These are phyloP conservation scores for Dasypogon diadema DNA, from an alignment of 2,888 invertebrate genomes.

Conservation along the genomic window DNA sequence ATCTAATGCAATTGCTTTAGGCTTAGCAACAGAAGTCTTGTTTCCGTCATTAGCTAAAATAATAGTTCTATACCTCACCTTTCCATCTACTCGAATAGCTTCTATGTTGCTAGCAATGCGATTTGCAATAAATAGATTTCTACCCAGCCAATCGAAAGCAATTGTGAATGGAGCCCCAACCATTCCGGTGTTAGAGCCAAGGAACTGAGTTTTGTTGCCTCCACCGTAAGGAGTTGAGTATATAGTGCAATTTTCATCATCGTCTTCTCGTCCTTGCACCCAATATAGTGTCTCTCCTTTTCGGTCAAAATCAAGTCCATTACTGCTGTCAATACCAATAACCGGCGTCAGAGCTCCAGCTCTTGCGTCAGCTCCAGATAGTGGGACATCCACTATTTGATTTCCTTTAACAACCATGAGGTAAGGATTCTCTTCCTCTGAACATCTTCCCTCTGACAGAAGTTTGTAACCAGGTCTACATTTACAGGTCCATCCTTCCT, in stretches of 20 bases:
- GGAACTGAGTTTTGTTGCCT: conserved; percentile 85
- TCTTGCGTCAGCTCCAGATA: conserved; percentile 80
- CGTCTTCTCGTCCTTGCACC: conserved; percentile 84
- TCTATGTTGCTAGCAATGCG: conserved; percentile 91
- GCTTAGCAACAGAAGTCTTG: conserved; percentile 86
- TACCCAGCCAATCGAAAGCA: conserved; percentile 96
- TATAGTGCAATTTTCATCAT: conserved; percentile 87
- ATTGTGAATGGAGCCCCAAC: conserved; percentile 91
- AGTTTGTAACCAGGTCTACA: conserved; percentile 90
- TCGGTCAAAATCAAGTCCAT: conserved; percentile 92
- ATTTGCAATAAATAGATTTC: conserved; percentile 94
- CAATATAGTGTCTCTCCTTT: conserved; percentile 87
- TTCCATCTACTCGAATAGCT: conserved; percentile 86
- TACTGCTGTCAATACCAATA: conserved; percentile 88
- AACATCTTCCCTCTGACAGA: conserved; percentile 77
- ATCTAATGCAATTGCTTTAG: conserved; percentile 89
- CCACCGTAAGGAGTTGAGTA: conserved; percentile 87
- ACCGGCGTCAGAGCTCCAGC: conserved; percentile 87
- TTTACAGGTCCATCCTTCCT: conserved; percentile 84
- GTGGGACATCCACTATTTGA: conserved; percentile 87
- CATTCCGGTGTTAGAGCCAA: conserved; percentile 85
- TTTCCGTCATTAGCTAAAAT: conserved; percentile 92
- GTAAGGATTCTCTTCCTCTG: conserved; percentile 89
- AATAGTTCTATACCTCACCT: conserved; percentile 84
- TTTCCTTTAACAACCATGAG: conserved; percentile 90